Conservation (phyloP, 2,888 invertebrate genomes). For the Luperina testacea region DNA sequence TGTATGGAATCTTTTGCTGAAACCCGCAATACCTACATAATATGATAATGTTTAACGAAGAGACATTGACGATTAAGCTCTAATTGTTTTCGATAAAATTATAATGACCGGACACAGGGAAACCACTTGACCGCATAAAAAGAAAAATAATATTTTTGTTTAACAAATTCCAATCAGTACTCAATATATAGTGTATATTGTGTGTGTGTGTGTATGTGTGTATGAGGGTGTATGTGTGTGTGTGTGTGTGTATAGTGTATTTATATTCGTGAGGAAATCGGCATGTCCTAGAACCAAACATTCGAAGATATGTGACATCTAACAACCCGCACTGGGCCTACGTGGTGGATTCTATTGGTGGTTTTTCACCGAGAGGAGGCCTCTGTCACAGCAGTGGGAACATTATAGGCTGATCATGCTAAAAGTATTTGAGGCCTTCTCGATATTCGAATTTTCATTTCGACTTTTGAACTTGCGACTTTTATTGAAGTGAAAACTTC, state of each 20-base stretch:
- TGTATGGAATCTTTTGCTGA: background rate
- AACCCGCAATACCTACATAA: too few relatives aligned
- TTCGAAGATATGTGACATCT: background rate
- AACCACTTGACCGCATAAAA: constrained; percentile 1
- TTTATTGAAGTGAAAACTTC: too few relatives aligned
- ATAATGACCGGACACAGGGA: background rate
- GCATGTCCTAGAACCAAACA: background rate
- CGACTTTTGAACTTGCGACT: too few relatives aligned
- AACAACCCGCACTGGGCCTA: background rate
- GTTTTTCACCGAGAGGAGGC: background rate
- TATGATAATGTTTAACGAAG: background rate
- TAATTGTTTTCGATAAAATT: background rate
- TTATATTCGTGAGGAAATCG: background rate
- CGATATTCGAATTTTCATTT: too few relatives aligned
- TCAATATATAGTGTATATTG: background rate
- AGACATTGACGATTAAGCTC: background rate
- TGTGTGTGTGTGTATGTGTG: too few relatives aligned
- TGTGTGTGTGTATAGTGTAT: background rate
- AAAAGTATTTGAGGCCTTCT: too few relatives aligned
- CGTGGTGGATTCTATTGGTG: background rate
- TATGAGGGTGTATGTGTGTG: too few relatives aligned
- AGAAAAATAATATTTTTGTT: background rate
- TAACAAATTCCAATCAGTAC: constrained; percentile 1
- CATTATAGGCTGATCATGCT: too few relatives aligned
- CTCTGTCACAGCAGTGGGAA: background rate